Base-by-base conservation (phyloP, 2,113 vertebrate genomes). In the Peromyscus polionotus region DNA sequence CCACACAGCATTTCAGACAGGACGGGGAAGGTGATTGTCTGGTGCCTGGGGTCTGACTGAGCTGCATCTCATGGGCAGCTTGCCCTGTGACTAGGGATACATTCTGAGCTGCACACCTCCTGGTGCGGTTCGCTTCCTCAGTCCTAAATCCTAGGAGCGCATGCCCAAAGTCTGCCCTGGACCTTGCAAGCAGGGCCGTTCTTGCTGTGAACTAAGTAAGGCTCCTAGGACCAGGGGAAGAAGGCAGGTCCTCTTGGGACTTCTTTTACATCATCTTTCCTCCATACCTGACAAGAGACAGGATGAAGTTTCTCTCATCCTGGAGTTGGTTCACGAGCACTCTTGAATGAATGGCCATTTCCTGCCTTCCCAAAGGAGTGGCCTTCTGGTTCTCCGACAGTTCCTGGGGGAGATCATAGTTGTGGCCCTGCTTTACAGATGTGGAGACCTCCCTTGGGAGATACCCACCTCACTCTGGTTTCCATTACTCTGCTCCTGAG, bases 81-180 rank as follows among this genome's bases (percentile, higher is more conserved):
- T 65, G 22, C 54, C 83, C 65, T 86, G 65, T 85, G 84, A 67
- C 0, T 5, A 59, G 24, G 45, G 81, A 59, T 65, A 39, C 67
- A 8, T 33, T 91, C 42, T 11, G 16, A 63, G 63, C 48, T 14
- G 24, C 8, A 1, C 16, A 28, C 24, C 81, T 84, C 28, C 16
- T 70, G 36, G 75, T 85, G 67, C 5, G 61, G 75, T 95, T 91
- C 45, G 90, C 19, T 87, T 45, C 45, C 39, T 10, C 48, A 93
- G 57, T 24, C 42, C 39, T 3, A 36, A 88, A 65, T 61, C 63
- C n/a, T n/a, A 1, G 80, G 80, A 70, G 14, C 68, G n/a, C 39
- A 14, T 89, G 39, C 24, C 45, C 39, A 61, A 92, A 91, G 67
- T 65, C 48, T 90, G 61, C 57, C 48, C 68, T 92, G 93, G 48